Percentiles rank a stretch among this genome's conserved stretches.
These are phyloP conservation scores for Calyptommatus sinebrachiatus DNA, from an alignment of 2,113 vertebrate genomes.

Conservation along the genomic window DNA sequence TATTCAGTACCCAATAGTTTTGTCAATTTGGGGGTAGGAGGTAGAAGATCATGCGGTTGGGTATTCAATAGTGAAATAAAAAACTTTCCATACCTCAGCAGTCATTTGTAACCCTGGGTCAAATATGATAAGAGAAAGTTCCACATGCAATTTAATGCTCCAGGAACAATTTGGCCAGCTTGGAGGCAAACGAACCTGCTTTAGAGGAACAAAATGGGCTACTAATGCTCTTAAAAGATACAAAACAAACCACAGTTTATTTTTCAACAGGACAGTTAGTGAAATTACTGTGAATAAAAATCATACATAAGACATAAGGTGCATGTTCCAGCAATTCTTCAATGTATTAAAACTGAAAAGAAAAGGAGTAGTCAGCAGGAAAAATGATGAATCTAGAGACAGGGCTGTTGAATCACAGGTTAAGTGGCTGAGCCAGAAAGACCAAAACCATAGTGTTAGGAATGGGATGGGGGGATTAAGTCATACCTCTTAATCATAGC, in stretches of 20 bases:
- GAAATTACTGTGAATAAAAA: neutral
- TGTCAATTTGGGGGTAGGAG: too few relatives aligned
- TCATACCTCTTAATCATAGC: too few relatives aligned
- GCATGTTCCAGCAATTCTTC: slow-evolving; percentile 5
- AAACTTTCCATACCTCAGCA: too few relatives aligned
- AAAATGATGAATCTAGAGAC: neutral
- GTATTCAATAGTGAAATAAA: too few relatives aligned
- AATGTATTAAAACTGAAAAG: slow-evolving; percentile 11
- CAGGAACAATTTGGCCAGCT: too few relatives aligned
- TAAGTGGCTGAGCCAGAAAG: slow-evolving; percentile 10
- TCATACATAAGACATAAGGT: slow-evolving; percentile 8
- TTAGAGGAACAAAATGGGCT: too few relatives aligned
- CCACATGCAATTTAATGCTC: too few relatives aligned
- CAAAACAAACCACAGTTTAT: neutral
- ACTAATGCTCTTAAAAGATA: neutral
- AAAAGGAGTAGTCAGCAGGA: slow-evolving; percentile 18
- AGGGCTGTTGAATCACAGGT: slow-evolving; percentile 1
- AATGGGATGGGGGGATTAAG: neutral
- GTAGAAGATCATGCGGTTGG: too few relatives aligned
- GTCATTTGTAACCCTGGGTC: too few relatives aligned
- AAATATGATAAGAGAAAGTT: too few relatives aligned
- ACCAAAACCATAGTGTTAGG: neutral
- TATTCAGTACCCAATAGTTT: too few relatives aligned
- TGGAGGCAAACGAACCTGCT: too few relatives aligned
- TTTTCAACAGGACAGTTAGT: slow-evolving; percentile 7